Evolutionary conservation across 1,140 invertebrate genomes (phyloP), one percentile per base, ranked within the genome.

Genomic region (Holcopasites calliopsidis): DNA sequence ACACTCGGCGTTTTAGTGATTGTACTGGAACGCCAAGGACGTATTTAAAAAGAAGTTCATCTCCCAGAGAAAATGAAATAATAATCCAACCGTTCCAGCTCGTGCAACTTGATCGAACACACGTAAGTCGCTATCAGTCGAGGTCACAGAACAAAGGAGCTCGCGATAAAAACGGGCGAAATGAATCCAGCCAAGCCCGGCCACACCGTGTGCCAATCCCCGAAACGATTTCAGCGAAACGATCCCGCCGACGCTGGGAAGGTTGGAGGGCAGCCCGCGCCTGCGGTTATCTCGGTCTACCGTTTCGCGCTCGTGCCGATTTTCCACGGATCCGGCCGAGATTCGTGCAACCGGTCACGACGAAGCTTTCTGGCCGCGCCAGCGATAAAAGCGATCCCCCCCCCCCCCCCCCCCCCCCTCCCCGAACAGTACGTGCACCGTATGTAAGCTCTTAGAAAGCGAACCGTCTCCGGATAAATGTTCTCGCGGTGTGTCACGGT

Each of bases 391-490:
- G n/a, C n/a, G n/a, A n/a, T n/a, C n/a, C n/a, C n/a, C n/a, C n/a
- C n/a, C n/a, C n/a, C n/a, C n/a, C n/a, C n/a, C n/a, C n/a, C n/a
- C n/a, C n/a, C n/a, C n/a, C n/a, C n/a, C n/a, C n/a, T n/a, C n/a
- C n/a, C n/a, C n/a, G n/a, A 26, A 28, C 21, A 7, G 28, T 23
- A 50, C 49, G 47, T 23, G 55, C 54, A 76, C 54, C 78, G 73
- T n/a, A n/a, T n/a, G 81, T 82, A 72, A 58, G 50, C 21, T 23
- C 49, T 70, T 50, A 60, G 77, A 79, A 83, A 65, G 60, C 80
- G 61, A 72, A 62, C 55, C 50, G 47, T 58, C 71, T 18, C 13
- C 35, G 28, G 21, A 52, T 69, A 72, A 72, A 72, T 50, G 42
- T 5, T 38, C 44, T 18, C 54, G 28, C 13, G 23, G 21, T 31